Evolutionary conservation across 37 sponge, comb jelly and placozoan genomes (phyloP).

Genomic region (Bolinopsis microptera): DNA sequence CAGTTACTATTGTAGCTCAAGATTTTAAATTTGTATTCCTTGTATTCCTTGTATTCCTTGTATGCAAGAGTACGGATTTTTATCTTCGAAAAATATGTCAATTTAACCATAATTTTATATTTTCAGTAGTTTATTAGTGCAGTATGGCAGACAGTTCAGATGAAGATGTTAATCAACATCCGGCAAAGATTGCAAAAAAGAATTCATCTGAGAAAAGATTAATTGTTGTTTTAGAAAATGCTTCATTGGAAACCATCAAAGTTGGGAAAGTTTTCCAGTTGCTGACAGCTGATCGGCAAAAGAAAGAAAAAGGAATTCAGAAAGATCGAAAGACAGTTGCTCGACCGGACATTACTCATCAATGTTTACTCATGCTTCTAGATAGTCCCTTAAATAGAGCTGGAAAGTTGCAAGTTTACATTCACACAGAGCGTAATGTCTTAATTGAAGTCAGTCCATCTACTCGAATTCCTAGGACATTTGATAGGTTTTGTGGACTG

Average conservation of each 20-base stretch:
- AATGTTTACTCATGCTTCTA: constrained; percentile 98
- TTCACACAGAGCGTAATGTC: constrained; percentile 94
- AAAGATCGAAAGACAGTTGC: constrained; percentile 79
- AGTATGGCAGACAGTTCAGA: constrained; percentile 63
- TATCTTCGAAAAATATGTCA: too few species aligned
- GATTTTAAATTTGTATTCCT: too few species aligned
- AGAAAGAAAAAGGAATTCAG: constrained; percentile 59
- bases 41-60: too few species aligned
- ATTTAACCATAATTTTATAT: too few species aligned
- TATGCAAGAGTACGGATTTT: too few species aligned
- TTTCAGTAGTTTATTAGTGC: too few species aligned
- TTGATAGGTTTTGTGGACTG: constrained; percentile 94
- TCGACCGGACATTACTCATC: constrained; percentile 96
- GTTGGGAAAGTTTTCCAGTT: constrained; percentile 88
- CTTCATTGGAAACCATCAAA: constrained; percentile 91
- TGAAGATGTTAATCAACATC: constrained; percentile 46
- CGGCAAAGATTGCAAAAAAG: constrained; percentile 50
- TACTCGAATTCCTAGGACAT: constrained; percentile 93
- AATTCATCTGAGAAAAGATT: constrained; percentile 73
- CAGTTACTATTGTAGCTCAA: too few species aligned
- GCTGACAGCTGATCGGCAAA: constrained; percentile 86
- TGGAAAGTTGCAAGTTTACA: constrained; percentile 93
- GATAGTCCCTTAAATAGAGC: constrained; percentile 98
- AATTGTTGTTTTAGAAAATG: constrained; percentile 91
- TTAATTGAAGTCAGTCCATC: constrained; percentile 96